A percentile compares a stretch with the other conserved stretches of the same genome.
Conservation (phyloP, 2,797 vertebrate genomes). For the Sebastes trivittatus region DNA sequence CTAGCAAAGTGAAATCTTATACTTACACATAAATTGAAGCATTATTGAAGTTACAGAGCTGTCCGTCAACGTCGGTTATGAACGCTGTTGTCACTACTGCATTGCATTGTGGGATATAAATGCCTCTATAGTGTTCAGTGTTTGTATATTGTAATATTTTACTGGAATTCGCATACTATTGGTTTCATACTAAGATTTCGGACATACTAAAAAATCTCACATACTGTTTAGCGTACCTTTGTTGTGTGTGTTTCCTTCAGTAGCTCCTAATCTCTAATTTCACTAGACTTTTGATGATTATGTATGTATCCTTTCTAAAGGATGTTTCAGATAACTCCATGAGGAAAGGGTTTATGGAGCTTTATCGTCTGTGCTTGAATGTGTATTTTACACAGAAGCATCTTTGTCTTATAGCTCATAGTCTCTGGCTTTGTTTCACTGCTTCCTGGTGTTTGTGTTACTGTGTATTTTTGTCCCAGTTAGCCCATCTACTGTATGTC, state of each 20-base stretch:
- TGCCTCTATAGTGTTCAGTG: too few species aligned
- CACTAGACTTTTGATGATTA: neutral
- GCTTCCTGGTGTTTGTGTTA: neutral
- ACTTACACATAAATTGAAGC: too few species aligned
- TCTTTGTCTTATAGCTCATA: neutral
- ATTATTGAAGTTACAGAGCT: too few species aligned
- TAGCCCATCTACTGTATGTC: constrained; percentile 19
- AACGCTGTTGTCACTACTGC: too few species aligned
- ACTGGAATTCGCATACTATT: too few species aligned
- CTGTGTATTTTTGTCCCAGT: neutral
- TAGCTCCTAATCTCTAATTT: neutral
- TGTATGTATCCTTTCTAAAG: neutral
- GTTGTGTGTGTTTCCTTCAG: neutral
- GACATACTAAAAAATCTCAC: too few species aligned
- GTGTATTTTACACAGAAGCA: neutral
- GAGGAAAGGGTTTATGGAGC: neutral
- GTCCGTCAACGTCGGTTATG: accelerated
- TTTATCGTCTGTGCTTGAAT: neutral
- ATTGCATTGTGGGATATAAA: too few species aligned
- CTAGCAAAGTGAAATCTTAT: too few species aligned
- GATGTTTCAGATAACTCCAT: neutral
- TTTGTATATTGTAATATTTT: too few species aligned
- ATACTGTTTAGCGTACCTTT: neutral
- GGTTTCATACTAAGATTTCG: too few species aligned
- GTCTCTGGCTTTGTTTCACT: constrained; percentile 8